These are phyloP conservation scores for Gymnodraco acuticeps DNA, from an alignment of 2,797 vertebrate genomes.

Conservation along the genomic window DNA sequence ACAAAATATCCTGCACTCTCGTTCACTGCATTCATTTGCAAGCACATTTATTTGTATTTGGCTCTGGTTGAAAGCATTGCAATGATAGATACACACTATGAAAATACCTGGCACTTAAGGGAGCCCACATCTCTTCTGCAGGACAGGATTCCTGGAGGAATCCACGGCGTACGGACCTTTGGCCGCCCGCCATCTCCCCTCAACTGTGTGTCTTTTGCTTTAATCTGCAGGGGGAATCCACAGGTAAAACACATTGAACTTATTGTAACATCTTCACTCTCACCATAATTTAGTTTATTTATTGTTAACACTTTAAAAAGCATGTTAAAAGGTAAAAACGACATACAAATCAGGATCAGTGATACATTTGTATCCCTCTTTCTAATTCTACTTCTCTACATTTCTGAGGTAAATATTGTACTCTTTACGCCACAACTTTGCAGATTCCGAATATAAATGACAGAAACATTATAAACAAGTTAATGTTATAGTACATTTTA, in stretches of 20 bases:
- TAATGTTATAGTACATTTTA: not conserved
- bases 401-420: not conserved
- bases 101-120: conserved; percentile 86
- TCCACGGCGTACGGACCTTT: conserved; percentile 90
- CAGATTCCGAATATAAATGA: not conserved
- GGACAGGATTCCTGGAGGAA: conserved; percentile 90
- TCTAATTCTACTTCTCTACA: no score
- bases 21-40: not conserved
- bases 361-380: no score
- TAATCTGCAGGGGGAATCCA: conserved; percentile 28
- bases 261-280: no score
- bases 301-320: not conserved
- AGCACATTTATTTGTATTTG: not conserved
- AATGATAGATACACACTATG: not conserved
- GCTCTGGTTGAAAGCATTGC: not conserved
- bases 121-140: conserved; percentile 72
- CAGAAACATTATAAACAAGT: not conserved
- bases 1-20: not conserved
- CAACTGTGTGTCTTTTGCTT: conserved; percentile 55
- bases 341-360: not conserved
- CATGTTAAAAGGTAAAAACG: not conserved
- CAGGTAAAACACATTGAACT: not conserved
- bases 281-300: not conserved
- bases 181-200: conserved; percentile 81
- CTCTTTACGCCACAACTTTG: not conserved